Percentiles rank a stretch among this genome's conserved stretches.
Conservation (phyloP, 2,797 vertebrate genomes). For the Scleropages formosus region DNA sequence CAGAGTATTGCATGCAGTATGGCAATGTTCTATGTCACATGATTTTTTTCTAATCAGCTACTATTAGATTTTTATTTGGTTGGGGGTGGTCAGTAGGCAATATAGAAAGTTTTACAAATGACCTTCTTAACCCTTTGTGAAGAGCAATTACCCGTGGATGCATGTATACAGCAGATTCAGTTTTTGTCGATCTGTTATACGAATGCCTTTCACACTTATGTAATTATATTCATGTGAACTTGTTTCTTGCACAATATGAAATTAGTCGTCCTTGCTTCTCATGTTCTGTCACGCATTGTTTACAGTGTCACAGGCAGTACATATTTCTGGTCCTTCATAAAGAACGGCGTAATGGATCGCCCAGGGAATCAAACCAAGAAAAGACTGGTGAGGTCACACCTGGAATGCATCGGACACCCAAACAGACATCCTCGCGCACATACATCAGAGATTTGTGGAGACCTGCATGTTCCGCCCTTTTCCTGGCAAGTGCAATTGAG, state of each 20-base stretch:
- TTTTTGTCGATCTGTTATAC: too few relatives aligned
- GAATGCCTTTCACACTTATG: too few relatives aligned
- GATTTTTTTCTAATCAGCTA: too few relatives aligned
- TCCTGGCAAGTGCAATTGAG: constrained; percentile 10
- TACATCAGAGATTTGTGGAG: background rate
- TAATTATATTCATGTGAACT: too few relatives aligned
- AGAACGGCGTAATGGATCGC: background rate
- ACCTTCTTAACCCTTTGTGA: background rate
- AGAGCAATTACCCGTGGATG: too few relatives aligned
- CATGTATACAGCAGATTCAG: too few relatives aligned
- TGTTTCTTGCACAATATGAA: background rate
- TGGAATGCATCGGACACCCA: background rate
- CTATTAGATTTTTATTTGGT: too few relatives aligned
- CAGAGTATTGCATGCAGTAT: too few relatives aligned
- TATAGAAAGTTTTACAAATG: too few relatives aligned
- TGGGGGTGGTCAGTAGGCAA: too few relatives aligned
- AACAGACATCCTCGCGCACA: background rate
- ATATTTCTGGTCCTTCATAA: background rate
- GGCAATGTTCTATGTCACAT: too few relatives aligned
- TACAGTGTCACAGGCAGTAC: background rate
- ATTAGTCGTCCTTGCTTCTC: background rate
- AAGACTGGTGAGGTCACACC: background rate
- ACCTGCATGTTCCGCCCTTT: background rate
- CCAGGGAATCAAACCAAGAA: too few relatives aligned
- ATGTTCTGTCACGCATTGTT: background rate